Percentiles rank a stretch among this genome's conserved stretches.
These are phyloP conservation scores for Cyclophora albipunctata DNA, from an alignment of 2,888 invertebrate genomes.

Conservation along the genomic window DNA sequence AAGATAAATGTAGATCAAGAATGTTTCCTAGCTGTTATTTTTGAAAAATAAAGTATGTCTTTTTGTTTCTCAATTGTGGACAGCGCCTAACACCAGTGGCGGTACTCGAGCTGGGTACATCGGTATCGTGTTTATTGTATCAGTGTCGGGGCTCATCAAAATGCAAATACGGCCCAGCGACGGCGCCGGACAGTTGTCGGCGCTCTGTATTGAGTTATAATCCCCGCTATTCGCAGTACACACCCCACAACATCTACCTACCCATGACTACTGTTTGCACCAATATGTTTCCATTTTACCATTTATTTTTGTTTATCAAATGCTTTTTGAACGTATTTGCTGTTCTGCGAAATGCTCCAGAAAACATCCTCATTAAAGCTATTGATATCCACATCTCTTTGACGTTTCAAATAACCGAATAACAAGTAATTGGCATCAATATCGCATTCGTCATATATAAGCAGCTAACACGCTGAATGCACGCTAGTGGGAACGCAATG, in stretches of 20 bases:
- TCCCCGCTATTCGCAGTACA: slow-evolving; percentile 21
- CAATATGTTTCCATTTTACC: slow-evolving; percentile 10
- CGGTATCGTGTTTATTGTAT: slow-evolving; percentile 69
- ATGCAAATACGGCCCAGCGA: slow-evolving; percentile 66
- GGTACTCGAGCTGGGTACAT: slow-evolving; percentile 30
- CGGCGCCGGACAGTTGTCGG: slow-evolving; percentile 57
- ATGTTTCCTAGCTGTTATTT: too few relatives aligned
- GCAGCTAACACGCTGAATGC: slow-evolving; percentile 28
- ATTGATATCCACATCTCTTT: too few relatives aligned
- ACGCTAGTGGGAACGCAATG: slow-evolving; percentile 23
- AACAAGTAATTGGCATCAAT: slow-evolving; percentile 1
- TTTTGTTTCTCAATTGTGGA: too few relatives aligned
- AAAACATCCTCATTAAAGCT: too few relatives aligned
- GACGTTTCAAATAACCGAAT: too few relatives aligned
- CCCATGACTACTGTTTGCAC: slow-evolving; percentile 11
- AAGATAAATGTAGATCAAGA: too few relatives aligned
- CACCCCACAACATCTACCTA: slow-evolving; percentile 15
- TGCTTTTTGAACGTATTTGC: background rate
- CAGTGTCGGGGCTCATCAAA: slow-evolving; percentile 72
- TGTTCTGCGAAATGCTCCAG: background rate
- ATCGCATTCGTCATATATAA: slow-evolving; percentile 21
- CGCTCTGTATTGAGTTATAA: slow-evolving; percentile 63
- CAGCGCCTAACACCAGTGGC: background rate
- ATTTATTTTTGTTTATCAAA: slow-evolving; percentile 6
- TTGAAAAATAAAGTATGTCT: too few relatives aligned